Percentiles rank a stretch among this genome's conserved stretches.
Conservation (phyloP, 2,113 vertebrate species). For the Galemys pyrenaicus region DNA sequence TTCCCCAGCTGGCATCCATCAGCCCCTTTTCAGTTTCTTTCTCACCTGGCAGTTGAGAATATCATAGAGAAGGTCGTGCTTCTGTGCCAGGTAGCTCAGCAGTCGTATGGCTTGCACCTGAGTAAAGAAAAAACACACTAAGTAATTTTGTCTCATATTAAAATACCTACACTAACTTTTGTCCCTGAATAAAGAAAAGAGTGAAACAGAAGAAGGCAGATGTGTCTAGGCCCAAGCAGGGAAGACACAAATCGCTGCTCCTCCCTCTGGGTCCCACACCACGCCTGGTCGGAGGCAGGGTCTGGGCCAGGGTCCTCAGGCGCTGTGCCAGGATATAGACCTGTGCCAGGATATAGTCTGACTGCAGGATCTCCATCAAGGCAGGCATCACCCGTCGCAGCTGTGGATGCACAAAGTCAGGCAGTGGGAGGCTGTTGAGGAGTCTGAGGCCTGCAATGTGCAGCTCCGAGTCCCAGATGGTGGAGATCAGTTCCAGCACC, state of each 20-base stretch:
- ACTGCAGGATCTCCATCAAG: slow-evolving; percentile 80
- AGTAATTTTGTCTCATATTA: too few species aligned
- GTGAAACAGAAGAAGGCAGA: background rate
- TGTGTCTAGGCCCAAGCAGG: background rate
- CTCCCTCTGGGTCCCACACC: fast-evolving
- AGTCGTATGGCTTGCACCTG: slow-evolving; percentile 73
- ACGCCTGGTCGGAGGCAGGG: background rate
- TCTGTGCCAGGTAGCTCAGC: slow-evolving; percentile 63
- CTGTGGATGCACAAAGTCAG: slow-evolving; percentile 60
- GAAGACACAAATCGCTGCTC: background rate
- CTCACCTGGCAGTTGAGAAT: slow-evolving; percentile 74
- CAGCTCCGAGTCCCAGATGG: slow-evolving; percentile 71
- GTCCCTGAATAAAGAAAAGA: background rate
- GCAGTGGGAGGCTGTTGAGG: slow-evolving; percentile 75
- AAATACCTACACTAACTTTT: too few species aligned
- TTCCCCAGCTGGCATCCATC: background rate
- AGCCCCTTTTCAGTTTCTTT: background rate
- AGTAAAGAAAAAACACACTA: background rate
- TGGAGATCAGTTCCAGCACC: slow-evolving; percentile 73
- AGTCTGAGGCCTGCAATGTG: slow-evolving; percentile 73
- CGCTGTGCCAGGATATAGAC: slow-evolving; percentile 73
- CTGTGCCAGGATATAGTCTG: slow-evolving; percentile 64
- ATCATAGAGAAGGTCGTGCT: slow-evolving; percentile 70
- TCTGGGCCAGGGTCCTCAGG: fast-evolving
- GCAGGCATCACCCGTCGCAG: slow-evolving; percentile 72